A percentile compares a stretch with the other conserved stretches of the same genome.
Conservation (phyloP, 2,888 invertebrate species). For the Xylocampa areola region DNA sequence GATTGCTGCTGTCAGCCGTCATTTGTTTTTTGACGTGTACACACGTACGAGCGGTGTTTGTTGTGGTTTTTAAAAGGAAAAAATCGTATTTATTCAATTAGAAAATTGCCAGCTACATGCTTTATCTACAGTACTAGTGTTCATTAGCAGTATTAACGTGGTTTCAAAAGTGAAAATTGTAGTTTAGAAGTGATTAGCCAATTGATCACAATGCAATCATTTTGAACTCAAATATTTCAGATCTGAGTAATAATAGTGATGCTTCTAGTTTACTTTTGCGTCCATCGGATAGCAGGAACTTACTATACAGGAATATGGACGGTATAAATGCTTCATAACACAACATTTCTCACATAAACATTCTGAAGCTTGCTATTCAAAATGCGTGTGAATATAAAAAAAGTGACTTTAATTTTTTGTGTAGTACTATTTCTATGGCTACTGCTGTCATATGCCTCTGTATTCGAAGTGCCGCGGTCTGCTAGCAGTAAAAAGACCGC, state of each 20-base stretch:
- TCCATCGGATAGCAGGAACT: constrained; percentile 33
- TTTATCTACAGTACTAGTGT: constrained; percentile 39
- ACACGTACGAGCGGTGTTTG: constrained; percentile 54
- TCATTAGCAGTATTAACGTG: constrained; percentile 20
- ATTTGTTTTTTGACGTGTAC: constrained; percentile 66
- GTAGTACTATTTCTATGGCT: constrained; percentile 73
- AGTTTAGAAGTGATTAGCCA: constrained; percentile 9
- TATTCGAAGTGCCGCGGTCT: constrained; percentile 67
- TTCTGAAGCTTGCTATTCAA: constrained; percentile 44
- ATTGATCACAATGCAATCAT: constrained; percentile 26
- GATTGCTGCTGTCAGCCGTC: constrained; percentile 39
- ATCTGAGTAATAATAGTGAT: constrained; percentile 40
- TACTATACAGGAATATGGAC: constrained; percentile 40
- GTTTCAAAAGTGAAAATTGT: constrained; percentile 20
- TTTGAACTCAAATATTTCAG: constrained; percentile 28
- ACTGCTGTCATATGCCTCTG: constrained; percentile 72
- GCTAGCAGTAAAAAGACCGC: constrained; percentile 50
- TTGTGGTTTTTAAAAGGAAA: constrained; percentile 54
- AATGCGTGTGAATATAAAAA: constrained; percentile 83
- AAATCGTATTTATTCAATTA: constrained; percentile 47
- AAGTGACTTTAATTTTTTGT: constrained; percentile 67
- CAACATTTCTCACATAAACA: constrained; percentile 32
- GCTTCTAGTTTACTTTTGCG: constrained; percentile 56
- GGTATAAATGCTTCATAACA: constrained; percentile 34
- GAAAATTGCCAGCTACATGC: constrained; percentile 36